Base-by-base conservation (phyloP, 2,113 vertebrate species). In the Cyrtonyx montezumae region DNA sequence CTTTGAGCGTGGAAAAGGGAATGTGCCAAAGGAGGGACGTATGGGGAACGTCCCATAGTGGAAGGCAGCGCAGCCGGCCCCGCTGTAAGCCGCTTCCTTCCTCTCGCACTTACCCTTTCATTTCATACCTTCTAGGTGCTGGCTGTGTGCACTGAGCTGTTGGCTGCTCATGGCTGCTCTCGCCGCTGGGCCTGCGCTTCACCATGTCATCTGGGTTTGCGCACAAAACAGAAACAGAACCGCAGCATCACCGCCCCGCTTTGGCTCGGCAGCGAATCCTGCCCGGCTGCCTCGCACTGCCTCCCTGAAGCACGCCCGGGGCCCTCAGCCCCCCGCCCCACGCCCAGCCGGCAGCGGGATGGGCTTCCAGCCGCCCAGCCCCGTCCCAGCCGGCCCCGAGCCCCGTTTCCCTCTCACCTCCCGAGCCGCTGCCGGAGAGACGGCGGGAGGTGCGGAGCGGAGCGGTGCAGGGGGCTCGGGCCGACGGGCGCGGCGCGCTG, bases 1-100 rank as follows among this genome's bases (percentile, higher is more conserved):
- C 80, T 87, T 84, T 90, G 76, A 91, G 32, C 46, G 51, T 58
- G 74, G 30, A 80, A 87, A 91, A 80, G 61, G 51, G 67, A 82
- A 82, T 5, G 45, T 58, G 87, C 67, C 53, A 78, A 90, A 81
- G 70, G 48, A 84, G 56, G 45, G 63, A 18, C 32, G 53, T 32
- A 19, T 73, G 81, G 78, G 25, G 53, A 87, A 73, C 18, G 48
- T 80, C 51, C 61, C 51, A 18, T n/a, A 48, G 0, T 61, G 66
- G 48, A 68, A 87, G 51, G 3, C 1, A 48, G 73, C 16, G 4
- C 55, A 32, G 40, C 90, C 53, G 32, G 51, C 78, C 86, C 94
- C 88, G 83, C 76, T 79, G 4, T 68, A 53, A 53, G 26, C 55
- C 30, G 30, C 55, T 32, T 56, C 55, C 30, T 56, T 56, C 55